These are phyloP conservation scores for Pogonognathellus flavescens DNA, from an alignment of 1,140 invertebrate genomes.

Conservation along the genomic window DNA sequence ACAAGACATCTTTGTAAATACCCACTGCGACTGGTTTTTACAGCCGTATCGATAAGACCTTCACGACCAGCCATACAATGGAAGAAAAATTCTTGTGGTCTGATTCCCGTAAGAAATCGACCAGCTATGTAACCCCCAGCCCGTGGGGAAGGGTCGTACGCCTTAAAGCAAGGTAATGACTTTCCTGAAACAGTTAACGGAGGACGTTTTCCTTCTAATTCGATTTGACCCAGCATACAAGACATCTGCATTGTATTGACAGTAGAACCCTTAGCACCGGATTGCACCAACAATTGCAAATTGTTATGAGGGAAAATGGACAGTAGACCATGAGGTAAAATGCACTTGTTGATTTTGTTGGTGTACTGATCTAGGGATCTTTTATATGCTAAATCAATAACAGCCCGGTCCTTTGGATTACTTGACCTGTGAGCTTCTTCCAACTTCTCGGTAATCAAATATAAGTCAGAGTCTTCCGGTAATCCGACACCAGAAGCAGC, in stretches of 20 bases:
- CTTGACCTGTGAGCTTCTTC: conserved; percentile 78
- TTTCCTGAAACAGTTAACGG: conserved; percentile 94
- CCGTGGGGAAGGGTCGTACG: conserved; percentile 90
- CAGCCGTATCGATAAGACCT: conserved; percentile 81
- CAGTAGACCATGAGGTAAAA: conserved; percentile 85
- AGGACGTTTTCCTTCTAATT: conserved; percentile 96
- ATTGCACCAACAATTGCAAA: conserved; percentile 97
- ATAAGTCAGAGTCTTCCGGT: conserved; percentile 73
- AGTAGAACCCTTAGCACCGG: conserved; percentile 96
- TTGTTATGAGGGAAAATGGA: conserved; percentile 94
- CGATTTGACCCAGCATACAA: conserved; percentile 96
- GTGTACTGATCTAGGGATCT: conserved; percentile 83
- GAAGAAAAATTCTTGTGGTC: conserved; percentile 98
- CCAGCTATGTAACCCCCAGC: conserved; percentile 97
- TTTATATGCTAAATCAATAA: conserved; percentile 91
- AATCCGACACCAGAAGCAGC: conserved; percentile 82
- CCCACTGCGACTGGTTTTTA: conserved; percentile 94
- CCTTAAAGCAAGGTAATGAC: conserved; percentile 91
- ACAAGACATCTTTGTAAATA: conserved; percentile 98
- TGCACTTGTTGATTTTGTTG: conserved; percentile 89
- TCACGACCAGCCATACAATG: conserved; percentile 99
- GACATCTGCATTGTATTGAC: conserved; percentile 99
- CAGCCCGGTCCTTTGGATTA: conserved; percentile 82
- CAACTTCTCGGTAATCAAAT: conserved; percentile 77
- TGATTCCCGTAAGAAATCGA: conserved; percentile 96